Percentiles rank a stretch among this genome's conserved stretches.
These are phyloP conservation scores for Pseudoips prasinana DNA, from an alignment of 2,888 invertebrate genomes.

Conservation along the genomic window DNA sequence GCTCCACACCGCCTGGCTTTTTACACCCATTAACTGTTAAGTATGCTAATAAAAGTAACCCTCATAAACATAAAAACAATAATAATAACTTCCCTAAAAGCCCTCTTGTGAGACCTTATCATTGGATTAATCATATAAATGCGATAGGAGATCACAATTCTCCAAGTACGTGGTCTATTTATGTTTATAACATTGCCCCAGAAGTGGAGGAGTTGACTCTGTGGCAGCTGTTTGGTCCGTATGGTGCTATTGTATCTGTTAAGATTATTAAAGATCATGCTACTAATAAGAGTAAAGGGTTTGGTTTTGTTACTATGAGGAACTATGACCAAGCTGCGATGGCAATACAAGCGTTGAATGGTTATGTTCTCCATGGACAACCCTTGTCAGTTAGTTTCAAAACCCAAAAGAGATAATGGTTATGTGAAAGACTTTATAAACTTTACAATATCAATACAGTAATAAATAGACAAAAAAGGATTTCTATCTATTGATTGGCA, in stretches of 20 bases:
- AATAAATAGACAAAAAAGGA: constrained; percentile 69
- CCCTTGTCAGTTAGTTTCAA: constrained; percentile 80
- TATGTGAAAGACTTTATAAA: constrained; percentile 59
- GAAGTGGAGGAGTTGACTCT: constrained; percentile 78
- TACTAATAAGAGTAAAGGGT: constrained; percentile 80
- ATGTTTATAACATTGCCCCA: constrained; percentile 78
- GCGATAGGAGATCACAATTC: constrained; percentile 75
- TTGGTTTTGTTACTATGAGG: constrained; percentile 80
- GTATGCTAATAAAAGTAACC: constrained; percentile 82
- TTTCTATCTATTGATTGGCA: constrained; percentile 67
- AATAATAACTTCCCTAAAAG: constrained; percentile 75
- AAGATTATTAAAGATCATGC: constrained; percentile 80
- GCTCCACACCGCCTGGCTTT: constrained; percentile 75
- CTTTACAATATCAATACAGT: constrained; percentile 79
- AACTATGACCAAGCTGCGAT: constrained; percentile 80
- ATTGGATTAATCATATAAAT: constrained; percentile 78
- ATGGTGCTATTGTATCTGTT: constrained; percentile 81
- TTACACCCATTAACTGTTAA: constrained; percentile 80
- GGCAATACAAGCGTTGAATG: constrained; percentile 79
- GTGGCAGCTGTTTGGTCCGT: constrained; percentile 80
- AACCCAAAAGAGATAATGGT: constrained; percentile 81
- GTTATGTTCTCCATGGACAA: constrained; percentile 73
- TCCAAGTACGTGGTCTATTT: constrained; percentile 79
- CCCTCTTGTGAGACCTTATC: constrained; percentile 71
- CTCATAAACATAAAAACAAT: constrained; percentile 76